Base-by-base conservation (phyloP, 2,797 vertebrate genomes). In the Triplophysa bombifrons region DNA sequence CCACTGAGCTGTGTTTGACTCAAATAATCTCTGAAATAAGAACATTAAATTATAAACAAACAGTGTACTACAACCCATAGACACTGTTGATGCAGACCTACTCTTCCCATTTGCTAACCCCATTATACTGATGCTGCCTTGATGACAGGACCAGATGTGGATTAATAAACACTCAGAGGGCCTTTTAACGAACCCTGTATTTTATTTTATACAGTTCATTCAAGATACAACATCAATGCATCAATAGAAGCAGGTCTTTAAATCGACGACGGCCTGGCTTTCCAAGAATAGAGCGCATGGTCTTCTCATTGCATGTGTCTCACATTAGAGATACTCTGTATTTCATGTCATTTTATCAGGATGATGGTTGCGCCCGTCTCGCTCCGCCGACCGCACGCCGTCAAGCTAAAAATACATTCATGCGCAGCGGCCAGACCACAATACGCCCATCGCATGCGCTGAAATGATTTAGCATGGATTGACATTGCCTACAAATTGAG, bases 341-440 rank as follows among this genome's bases (percentile, higher is more conserved):
- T 91, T 90, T 91, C 86, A 89, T 89, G 89, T 89, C 86, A 87
- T 90, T 85, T 84, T 92, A 91, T 91, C 90, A 89, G 80, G 81
- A 89, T 83, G 87, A 91, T 87, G 87, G 89, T 65, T 10, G n/a
- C 56, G 82, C 83, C 80, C 72, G 82, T 4, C 68, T 85, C 65
- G 82, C 82, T 86, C 76, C 44, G 80, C 48, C 38, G 75, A 89
- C 90, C 84, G 0, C 90, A 86, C 48, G 9, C 71, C 70, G 64
- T 76, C 71, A 61, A 72, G 80, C 88, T 90, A 92, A 91, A 91
- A 92, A 91, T 90, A 90, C 69, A 86, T 86, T 82, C 70, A 86
- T 81, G 84, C 80, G 81, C 86, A 71, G 85, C 68, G 41, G 80
- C 81, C 82, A 88, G 84, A 87, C 88, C 72, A 72, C 58, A 76